These are phyloP conservation scores for Anarrhichthys ocellatus DNA, from an alignment of 2,113 vertebrate genomes.

Conservation along the genomic window DNA sequence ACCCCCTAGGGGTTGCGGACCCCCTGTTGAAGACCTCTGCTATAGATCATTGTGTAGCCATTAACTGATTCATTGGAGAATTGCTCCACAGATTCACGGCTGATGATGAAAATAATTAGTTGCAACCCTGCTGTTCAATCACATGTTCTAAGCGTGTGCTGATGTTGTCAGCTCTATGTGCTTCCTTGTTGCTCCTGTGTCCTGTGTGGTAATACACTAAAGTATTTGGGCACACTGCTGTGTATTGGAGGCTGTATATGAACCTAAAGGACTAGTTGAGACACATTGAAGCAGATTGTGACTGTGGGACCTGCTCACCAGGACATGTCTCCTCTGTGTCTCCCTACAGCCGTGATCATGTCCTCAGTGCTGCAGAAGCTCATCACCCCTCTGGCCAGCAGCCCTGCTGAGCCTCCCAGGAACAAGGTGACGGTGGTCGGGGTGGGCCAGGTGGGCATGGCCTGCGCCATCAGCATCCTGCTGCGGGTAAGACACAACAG, in stretches of 20 bases:
- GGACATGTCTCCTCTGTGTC: constrained; percentile 23
- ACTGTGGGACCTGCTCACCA: neutral
- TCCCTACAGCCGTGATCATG: constrained; percentile 82
- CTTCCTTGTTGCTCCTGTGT: neutral
- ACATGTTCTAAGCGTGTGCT: too few relatives aligned
- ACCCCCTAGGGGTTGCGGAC: too few relatives aligned
- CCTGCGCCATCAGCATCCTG: constrained; percentile 93
- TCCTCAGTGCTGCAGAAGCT: constrained; percentile 92
- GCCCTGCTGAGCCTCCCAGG: constrained; percentile 75
- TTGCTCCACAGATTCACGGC: too few relatives aligned
- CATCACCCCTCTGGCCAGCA: constrained; percentile 82
- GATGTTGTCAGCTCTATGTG: too few relatives aligned
- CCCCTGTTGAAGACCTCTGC: too few relatives aligned
- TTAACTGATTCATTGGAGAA: too few relatives aligned
- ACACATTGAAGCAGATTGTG: neutral
- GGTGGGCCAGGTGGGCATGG: constrained; percentile 97
- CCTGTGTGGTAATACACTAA: neutral
- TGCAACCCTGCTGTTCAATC: too few relatives aligned
- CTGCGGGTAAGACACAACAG: constrained; percentile 80
- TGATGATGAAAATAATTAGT: too few relatives aligned
- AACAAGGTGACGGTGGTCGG: constrained; percentile 96
- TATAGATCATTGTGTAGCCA: too few relatives aligned
- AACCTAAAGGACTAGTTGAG: neutral
- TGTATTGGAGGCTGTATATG: neutral
- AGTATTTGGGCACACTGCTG: neutral